Conservation (phyloP, 1,140 invertebrate genomes). For the Cydia pomonella region DNA sequence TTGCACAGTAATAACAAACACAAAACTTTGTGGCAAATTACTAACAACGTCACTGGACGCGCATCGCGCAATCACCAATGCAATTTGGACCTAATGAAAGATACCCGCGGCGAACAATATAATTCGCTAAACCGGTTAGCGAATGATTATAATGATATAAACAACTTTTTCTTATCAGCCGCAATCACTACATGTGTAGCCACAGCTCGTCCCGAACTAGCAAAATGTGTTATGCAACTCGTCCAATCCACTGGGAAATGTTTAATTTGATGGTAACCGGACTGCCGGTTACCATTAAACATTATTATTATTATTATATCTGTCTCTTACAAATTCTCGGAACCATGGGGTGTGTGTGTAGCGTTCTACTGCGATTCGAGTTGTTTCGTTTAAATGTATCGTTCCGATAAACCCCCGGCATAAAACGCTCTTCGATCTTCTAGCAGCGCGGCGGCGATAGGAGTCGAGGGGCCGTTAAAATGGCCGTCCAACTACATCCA, state of each 20-base stretch:
- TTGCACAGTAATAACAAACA: neutral
- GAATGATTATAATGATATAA: conserved; percentile 7
- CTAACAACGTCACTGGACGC: neutral
- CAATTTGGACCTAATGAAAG: neutral
- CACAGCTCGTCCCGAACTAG: neutral
- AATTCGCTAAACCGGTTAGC: neutral
- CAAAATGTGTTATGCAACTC: neutral
- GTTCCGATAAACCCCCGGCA: too few relatives aligned
- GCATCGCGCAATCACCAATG: neutral
- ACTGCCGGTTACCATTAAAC: too few relatives aligned
- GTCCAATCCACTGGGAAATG: neutral
- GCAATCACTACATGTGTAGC: neutral
- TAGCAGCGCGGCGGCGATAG: too few relatives aligned
- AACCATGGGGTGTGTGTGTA: too few relatives aligned
- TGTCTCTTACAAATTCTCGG: too few relatives aligned
- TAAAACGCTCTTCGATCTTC: too few relatives aligned
- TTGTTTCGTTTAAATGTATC: too few relatives aligned
- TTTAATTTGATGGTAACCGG: too few relatives aligned
- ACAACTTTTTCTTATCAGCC: neutral
- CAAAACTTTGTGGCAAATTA: neutral
- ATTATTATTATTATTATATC: too few relatives aligned
- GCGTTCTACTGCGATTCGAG: too few relatives aligned
- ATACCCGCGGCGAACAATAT: neutral
- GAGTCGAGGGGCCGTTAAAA: too few relatives aligned
- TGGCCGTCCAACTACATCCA: too few relatives aligned